Conservation (phyloP, 2,888 invertebrate species). For the Euzetes globulus region DNA sequence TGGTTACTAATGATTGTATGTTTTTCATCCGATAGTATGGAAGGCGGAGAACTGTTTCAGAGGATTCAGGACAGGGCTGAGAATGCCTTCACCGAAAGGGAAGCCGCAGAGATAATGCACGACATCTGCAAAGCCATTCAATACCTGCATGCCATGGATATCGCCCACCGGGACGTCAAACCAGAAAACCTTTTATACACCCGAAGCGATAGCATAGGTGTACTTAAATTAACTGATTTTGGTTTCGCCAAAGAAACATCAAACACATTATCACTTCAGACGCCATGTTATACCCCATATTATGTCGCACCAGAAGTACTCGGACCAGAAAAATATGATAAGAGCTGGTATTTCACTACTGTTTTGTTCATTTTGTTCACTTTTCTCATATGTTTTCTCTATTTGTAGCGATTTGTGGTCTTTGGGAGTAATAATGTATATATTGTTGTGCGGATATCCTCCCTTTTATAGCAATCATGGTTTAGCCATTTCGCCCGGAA, state of each 20-base stretch:
- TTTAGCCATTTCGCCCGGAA: constrained; percentile 85
- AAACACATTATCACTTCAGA: constrained; percentile 79
- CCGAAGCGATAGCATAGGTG: constrained; percentile 57
- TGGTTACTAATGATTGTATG: neutral
- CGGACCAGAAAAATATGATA: constrained; percentile 95
- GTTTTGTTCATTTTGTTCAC: neutral
- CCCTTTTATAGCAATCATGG: constrained; percentile 98
- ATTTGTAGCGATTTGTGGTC: constrained; percentile 97
- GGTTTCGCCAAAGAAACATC: constrained; percentile 93
- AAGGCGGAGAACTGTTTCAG: constrained; percentile 93
- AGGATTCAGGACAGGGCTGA: constrained; percentile 91
- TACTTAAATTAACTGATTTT: constrained; percentile 94
- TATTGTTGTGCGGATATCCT: constrained; percentile 95
- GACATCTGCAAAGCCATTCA: constrained; percentile 92
- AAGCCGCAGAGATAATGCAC: constrained; percentile 89
- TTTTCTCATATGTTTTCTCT: no score
- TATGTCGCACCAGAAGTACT: constrained; percentile 88
- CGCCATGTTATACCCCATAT: constrained; percentile 98
- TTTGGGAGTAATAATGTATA: constrained; percentile 97
- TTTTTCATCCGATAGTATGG: constrained; percentile 62
- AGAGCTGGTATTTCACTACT: constrained; percentile 47
- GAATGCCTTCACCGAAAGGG: constrained; percentile 92
- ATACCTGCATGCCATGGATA: constrained; percentile 84
- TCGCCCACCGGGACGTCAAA: constrained; percentile 95
- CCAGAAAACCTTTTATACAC: constrained; percentile 88